A percentile compares a stretch with the other conserved stretches of the same genome.
Evolutionary conservation across 2,797 vertebrate genomes (phyloP).

Genomic region (Coreius guichenoti): DNA sequence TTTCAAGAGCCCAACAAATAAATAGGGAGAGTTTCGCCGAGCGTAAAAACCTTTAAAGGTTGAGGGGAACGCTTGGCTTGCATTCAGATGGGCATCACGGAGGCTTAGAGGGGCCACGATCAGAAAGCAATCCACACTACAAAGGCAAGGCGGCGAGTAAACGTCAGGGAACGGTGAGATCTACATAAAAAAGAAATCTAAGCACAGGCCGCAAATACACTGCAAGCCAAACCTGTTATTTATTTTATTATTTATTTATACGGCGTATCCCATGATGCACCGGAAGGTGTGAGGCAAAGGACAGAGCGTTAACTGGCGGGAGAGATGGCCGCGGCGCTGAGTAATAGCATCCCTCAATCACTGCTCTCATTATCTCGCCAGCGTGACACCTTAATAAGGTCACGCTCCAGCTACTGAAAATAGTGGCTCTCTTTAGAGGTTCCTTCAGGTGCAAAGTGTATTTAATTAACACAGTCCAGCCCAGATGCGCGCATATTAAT

Average conservation of each 20-base stretch:
- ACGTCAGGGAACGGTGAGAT: not conserved
- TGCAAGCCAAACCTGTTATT: not conserved
- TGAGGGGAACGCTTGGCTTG: slow-evolving; percentile 50
- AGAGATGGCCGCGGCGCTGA: slow-evolving; percentile 70
- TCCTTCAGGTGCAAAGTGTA: slow-evolving; percentile 86
- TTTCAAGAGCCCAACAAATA: slow-evolving; percentile 61
- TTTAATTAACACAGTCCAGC: slow-evolving; percentile 83
- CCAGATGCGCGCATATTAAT: slow-evolving; percentile 73
- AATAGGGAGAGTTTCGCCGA: slow-evolving; percentile 61
- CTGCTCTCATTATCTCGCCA: slow-evolving; percentile 82
- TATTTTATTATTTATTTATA: no score
- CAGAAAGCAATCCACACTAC: slow-evolving; percentile 29
- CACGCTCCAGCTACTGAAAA: slow-evolving; percentile 85
- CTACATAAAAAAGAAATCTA: slow-evolving; percentile 18
- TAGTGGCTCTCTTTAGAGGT: slow-evolving; percentile 83
- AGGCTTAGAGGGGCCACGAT: slow-evolving; percentile 48
- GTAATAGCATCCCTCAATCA: slow-evolving; percentile 84
- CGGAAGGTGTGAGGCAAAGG: slow-evolving; percentile 43
- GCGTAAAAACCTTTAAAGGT: slow-evolving; percentile 59
- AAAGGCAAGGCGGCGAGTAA: slow-evolving; percentile 13
- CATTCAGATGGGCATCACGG: slow-evolving; percentile 58
- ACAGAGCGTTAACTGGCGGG: slow-evolving; percentile 50
- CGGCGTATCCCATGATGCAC: slow-evolving; percentile 33
- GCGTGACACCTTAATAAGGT: slow-evolving; percentile 85
- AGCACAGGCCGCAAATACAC: not conserved